phyloP scores from a whole-genome alignment of 2,113 vertebrate species.

The sheep (Ovis aries) region ARS-UI_Ramb_v3.0 NC_056054.1:36716501-36717000 shows the following conservation, averaged over 20 bases:
- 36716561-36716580: slow-evolving; percentile 91
- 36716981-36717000: slow-evolving; percentile 93
- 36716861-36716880: slow-evolving; percentile 94
- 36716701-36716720: slow-evolving; percentile 89
- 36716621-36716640: slow-evolving; percentile 92
- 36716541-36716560: slow-evolving; percentile 89
- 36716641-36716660: slow-evolving; percentile 86
- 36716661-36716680: slow-evolving; percentile 89
- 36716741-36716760: slow-evolving; percentile 85
- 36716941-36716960: slow-evolving; percentile 95
- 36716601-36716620: slow-evolving; percentile 93
- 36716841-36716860: slow-evolving; percentile 64
- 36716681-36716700: slow-evolving; percentile 89
- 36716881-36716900: slow-evolving; percentile 96
- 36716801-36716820: slow-evolving; percentile 97
- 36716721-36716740: slow-evolving; percentile 89
- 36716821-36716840: slow-evolving; percentile 91
- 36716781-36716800: slow-evolving; percentile 96
- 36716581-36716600: slow-evolving; percentile 94
- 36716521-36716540: slow-evolving; percentile 90
- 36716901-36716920: slow-evolving; percentile 96
- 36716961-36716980: slow-evolving; percentile 95
- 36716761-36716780: slow-evolving; percentile 88
- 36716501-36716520: slow-evolving; percentile 88
- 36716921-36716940: slow-evolving; percentile 90